Evolutionary conservation across 2,113 vertebrate species (phyloP).

Genomic region (Anseranas semipalmata): DNA sequence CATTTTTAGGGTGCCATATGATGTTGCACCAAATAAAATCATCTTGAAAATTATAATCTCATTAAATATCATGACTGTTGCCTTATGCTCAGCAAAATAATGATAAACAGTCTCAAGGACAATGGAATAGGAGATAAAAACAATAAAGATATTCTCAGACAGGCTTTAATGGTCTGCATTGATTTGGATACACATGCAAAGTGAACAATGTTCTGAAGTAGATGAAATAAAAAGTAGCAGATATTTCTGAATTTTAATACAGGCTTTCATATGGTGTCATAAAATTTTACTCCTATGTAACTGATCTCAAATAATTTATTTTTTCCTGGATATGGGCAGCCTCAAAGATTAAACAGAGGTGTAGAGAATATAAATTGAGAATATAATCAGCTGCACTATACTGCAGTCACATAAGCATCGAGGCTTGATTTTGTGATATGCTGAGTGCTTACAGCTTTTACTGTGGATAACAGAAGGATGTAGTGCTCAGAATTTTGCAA

Average conservation of each 20-base stretch:
- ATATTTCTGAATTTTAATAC: background rate
- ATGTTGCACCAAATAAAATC: background rate
- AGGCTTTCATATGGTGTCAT: background rate
- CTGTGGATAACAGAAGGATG: background rate
- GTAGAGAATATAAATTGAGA: background rate
- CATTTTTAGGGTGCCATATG: background rate
- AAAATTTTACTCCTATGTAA: background rate
- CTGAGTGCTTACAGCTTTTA: background rate
- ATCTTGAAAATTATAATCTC: background rate
- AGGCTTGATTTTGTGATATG: background rate
- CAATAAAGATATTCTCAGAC: background rate
- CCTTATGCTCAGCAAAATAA: background rate
- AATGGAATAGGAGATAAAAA: background rate
- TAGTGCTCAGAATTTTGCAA: background rate
- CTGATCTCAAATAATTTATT: background rate
- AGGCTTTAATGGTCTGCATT: background rate
- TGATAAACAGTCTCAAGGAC: background rate
- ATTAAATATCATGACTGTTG: background rate
- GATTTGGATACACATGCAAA: background rate
- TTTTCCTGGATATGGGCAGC: background rate
- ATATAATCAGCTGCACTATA: background rate
- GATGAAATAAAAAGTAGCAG: background rate
- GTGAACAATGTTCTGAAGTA: background rate
- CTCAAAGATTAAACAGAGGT: background rate
- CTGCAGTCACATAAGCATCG: background rate